Evolutionary conservation across 2,888 invertebrate genomes (phyloP).

Genomic region (Oithona nana): DNA sequence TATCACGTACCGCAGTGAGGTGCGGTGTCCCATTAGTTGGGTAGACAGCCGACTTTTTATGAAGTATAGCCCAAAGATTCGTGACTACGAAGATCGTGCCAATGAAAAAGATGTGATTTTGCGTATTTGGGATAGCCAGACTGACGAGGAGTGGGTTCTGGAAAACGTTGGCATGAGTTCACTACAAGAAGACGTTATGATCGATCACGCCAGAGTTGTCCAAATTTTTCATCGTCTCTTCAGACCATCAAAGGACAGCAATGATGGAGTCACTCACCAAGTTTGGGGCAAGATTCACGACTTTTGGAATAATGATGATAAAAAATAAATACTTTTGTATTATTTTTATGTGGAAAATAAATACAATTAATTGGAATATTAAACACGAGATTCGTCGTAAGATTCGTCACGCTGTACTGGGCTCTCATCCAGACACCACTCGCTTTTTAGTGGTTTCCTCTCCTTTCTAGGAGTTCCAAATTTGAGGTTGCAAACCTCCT

Average conservation of each 20-base stretch:
- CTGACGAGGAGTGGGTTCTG: neutral
- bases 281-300: neutral
- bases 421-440: conserved; percentile 11
- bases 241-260: neutral
- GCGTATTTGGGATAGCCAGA: neutral
- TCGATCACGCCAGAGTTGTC: neutral
- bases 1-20: neutral
- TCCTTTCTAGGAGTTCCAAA: neutral
- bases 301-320: neutral
- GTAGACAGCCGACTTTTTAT: neutral
- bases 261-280: neutral
- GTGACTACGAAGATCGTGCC: neutral
- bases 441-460: conserved; percentile 6
- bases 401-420: neutral
- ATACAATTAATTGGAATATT: no score
- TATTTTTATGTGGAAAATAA: no score
- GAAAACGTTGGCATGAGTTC: neutral
- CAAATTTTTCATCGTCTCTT: neutral
- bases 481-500: conserved; percentile 14
- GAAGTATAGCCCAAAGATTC: neutral
- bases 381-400: conserved; percentile 8
- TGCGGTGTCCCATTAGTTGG: neutral
- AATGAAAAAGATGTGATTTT: neutral
- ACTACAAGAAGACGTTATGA: neutral
- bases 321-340: no score